Conservation (phyloP, 2,797 vertebrate genomes). For the Triplophysa bombifrons region DNA sequence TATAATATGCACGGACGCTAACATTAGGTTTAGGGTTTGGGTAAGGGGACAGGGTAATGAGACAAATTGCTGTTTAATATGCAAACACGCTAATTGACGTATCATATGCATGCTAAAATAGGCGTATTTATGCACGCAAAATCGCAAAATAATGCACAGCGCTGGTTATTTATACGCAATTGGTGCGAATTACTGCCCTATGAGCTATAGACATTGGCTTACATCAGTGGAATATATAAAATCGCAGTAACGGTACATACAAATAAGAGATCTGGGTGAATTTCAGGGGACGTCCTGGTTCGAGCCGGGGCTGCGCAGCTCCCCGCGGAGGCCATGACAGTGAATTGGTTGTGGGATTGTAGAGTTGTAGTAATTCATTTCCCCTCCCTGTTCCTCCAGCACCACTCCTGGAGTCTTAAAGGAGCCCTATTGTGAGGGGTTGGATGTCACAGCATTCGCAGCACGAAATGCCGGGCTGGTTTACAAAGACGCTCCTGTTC, state of each 20-base stretch:
- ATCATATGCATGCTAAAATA: too few relatives aligned
- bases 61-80: too few relatives aligned
- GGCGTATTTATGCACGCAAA: too few relatives aligned
- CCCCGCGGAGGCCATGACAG: conserved; percentile 56
- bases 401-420: conserved; percentile 55
- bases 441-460: conserved; percentile 56
- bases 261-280: conserved; percentile 45
- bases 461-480: conserved; percentile 46
- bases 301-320: conserved; percentile 24
- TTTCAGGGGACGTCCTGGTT: conserved; percentile 31
- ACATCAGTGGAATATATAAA: conserved; percentile 53
- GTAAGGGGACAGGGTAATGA: too few relatives aligned
- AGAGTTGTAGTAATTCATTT: conserved; percentile 56
- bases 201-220: conserved; percentile 34
- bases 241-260: conserved; percentile 46
- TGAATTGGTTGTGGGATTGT: conserved; percentile 53
- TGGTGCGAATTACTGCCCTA: conserved; percentile 6
- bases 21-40: too few relatives aligned
- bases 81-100: too few relatives aligned
- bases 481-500: conserved; percentile 63
- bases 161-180: too few relatives aligned
- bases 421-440: conserved; percentile 58
- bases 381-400: conserved; percentile 49
- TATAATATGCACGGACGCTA: too few relatives aligned
- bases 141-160: too few relatives aligned